phyloP scores from a whole-genome alignment of 2,113 vertebrate species.

The Rhombomys opimus region DNA sequence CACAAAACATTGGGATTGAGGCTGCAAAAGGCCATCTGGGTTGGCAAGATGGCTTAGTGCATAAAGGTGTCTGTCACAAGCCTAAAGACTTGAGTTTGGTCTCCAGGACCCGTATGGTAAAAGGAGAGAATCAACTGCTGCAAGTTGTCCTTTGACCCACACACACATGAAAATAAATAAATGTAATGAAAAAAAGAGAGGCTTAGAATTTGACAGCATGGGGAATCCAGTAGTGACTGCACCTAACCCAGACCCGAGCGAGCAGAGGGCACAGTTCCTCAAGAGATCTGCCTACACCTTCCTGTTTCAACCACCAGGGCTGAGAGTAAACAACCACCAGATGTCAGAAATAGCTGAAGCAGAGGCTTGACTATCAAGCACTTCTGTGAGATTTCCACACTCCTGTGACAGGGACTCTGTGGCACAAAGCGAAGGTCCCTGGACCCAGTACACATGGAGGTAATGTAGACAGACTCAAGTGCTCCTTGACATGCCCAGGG shows the following conservation, averaged over 20 bases:
- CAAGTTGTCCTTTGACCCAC: background rate
- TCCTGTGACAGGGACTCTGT: background rate
- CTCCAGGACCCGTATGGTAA: background rate
- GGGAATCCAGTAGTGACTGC: background rate
- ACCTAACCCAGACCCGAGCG: background rate
- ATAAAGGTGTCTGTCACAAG: background rate
- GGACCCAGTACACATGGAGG: background rate
- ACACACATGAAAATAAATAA: too few relatives aligned
- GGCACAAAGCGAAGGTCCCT: background rate
- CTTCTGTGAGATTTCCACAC: background rate
- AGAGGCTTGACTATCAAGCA: background rate
- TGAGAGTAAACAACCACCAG: constrained; percentile 1
- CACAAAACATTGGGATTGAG: background rate
- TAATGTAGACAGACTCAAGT: background rate
- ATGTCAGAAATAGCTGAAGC: background rate
- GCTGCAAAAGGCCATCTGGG: background rate
- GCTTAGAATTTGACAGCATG: too few relatives aligned
- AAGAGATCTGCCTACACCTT: constrained; percentile 6
- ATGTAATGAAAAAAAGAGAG: background rate
- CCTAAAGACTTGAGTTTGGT: background rate
- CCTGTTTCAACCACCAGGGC: background rate
- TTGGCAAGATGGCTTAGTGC: background rate
- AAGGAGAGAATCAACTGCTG: background rate
- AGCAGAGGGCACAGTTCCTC: background rate
- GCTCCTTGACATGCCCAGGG: background rate